phyloP scores from a whole-genome alignment of 2,888 invertebrate species.

The Athrips mouffetella region DNA sequence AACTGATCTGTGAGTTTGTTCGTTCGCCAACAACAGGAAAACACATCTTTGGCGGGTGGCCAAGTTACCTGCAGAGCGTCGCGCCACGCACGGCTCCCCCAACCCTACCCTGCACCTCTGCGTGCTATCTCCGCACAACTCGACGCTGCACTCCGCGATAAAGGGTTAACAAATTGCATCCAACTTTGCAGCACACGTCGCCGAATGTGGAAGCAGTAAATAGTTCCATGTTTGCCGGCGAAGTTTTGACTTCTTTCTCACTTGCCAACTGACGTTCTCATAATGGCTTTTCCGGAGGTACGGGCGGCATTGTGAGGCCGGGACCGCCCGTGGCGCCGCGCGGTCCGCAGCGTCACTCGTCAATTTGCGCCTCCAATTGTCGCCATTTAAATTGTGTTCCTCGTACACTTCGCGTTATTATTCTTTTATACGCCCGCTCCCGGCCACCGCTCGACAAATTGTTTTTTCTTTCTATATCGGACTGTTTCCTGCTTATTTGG shows the following conservation, averaged over 20 bases:
- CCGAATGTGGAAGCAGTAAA: slow-evolving; percentile 67
- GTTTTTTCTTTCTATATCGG: slow-evolving; percentile 47
- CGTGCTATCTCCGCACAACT: slow-evolving; percentile 30
- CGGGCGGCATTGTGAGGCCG: slow-evolving; percentile 43
- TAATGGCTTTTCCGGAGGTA: slow-evolving; percentile 51
- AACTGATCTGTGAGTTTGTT: slow-evolving; percentile 77
- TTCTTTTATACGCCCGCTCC: slow-evolving; percentile 49
- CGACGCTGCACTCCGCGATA: slow-evolving; percentile 53
- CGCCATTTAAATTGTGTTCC: slow-evolving; percentile 68
- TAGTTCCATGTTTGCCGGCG: slow-evolving; percentile 64
- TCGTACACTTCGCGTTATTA: slow-evolving; percentile 61
- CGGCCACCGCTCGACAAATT: slow-evolving; percentile 40
- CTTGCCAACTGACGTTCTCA: slow-evolving; percentile 61
- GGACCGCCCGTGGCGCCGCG: slow-evolving; percentile 42
- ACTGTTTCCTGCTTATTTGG: slow-evolving; percentile 46
- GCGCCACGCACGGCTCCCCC: slow-evolving; percentile 32
- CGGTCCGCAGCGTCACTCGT: slow-evolving; percentile 36
- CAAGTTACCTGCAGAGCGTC: slow-evolving; percentile 67
- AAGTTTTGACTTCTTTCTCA: slow-evolving; percentile 71
- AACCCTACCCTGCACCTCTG: slow-evolving; percentile 17
- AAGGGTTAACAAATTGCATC: slow-evolving; percentile 72
- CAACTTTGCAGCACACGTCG: slow-evolving; percentile 68
- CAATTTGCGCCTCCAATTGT: slow-evolving; percentile 55
- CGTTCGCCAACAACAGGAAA: slow-evolving; percentile 72
- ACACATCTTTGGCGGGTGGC: slow-evolving; percentile 72